phyloP scores from a whole-genome alignment of 2,888 invertebrate species.

The Drosophila pegasa region DNA sequence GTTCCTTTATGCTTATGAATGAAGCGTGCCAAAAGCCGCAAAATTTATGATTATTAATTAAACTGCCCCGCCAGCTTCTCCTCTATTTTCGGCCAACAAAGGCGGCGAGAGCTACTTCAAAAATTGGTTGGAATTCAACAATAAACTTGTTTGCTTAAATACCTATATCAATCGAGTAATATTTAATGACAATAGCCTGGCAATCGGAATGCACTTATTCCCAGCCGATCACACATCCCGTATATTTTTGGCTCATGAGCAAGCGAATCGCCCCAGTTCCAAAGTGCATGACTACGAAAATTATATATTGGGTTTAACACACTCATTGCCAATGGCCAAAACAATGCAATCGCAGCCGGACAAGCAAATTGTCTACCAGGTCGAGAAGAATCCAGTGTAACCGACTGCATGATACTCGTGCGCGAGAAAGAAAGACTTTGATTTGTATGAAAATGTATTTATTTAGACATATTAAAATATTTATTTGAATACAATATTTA shows the following conservation, averaged over 20 bases:
- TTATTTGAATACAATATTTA: no score
- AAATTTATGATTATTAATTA: slow-evolving; percentile 31
- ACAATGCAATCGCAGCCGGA: slow-evolving; percentile 26
- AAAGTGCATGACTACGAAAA: slow-evolving; percentile 44
- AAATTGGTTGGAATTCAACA: slow-evolving; percentile 39
- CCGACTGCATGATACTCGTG: neutral
- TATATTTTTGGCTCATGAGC: slow-evolving; percentile 28
- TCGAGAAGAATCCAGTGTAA: neutral
- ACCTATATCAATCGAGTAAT: neutral
- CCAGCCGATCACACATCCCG: neutral
- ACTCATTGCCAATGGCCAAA: slow-evolving; percentile 28
- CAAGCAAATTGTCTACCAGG: slow-evolving; percentile 31
- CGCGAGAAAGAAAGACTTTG: neutral
- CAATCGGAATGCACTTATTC: slow-evolving; percentile 48
- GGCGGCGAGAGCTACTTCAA: neutral
- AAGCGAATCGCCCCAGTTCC: slow-evolving; percentile 32
- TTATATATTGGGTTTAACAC: slow-evolving; percentile 32
- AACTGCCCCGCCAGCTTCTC: neutral
- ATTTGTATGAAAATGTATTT: no score
- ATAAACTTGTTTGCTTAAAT: slow-evolving; percentile 4
- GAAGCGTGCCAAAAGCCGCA: slow-evolving; percentile 51
- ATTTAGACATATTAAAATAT: no score
- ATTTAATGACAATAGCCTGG: slow-evolving; percentile 36
- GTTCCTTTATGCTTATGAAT: slow-evolving; percentile 20
- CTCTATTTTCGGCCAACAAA: slow-evolving; percentile 7